A percentile compares a stretch with the other conserved stretches of the same genome.
Evolutionary conservation across 2,797 vertebrate species (phyloP).

Genomic region (Nasua narica): DNA sequence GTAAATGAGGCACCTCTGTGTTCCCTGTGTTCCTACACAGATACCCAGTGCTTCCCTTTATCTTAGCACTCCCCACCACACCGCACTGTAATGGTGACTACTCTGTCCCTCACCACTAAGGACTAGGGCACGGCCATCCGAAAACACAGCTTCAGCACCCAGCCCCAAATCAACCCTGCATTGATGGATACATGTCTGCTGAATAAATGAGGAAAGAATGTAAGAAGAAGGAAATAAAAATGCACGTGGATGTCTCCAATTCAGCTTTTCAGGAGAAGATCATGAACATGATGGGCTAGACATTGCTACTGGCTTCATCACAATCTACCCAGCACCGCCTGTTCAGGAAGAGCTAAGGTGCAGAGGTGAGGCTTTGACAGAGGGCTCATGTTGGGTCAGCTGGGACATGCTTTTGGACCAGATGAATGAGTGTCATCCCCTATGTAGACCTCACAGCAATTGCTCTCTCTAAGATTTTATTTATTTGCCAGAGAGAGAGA

Average conservation of each 20-base stretch:
- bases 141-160: not conserved
- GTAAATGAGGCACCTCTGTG: not conserved
- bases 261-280: not conserved
- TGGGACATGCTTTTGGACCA: not conserved
- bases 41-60: not conserved
- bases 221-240: not conserved
- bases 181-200: not conserved
- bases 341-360: not conserved
- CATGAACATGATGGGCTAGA: not conserved
- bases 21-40: not conserved
- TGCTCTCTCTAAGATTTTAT: not conserved
- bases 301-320: not conserved
- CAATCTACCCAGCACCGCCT: not conserved
- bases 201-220: not conserved
- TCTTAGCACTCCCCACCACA: not conserved
- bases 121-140: not conserved
- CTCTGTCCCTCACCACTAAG: not conserved
- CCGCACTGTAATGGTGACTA: not conserved
- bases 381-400: not conserved
- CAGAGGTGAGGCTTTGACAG: not conserved
- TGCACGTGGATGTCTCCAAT: not conserved
- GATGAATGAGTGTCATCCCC: not conserved
- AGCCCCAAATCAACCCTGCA: not conserved
- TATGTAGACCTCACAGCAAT: not conserved
- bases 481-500: not conserved